Conservation (phyloP, 2,888 invertebrate genomes). For the Pandemis heparana region DNA sequence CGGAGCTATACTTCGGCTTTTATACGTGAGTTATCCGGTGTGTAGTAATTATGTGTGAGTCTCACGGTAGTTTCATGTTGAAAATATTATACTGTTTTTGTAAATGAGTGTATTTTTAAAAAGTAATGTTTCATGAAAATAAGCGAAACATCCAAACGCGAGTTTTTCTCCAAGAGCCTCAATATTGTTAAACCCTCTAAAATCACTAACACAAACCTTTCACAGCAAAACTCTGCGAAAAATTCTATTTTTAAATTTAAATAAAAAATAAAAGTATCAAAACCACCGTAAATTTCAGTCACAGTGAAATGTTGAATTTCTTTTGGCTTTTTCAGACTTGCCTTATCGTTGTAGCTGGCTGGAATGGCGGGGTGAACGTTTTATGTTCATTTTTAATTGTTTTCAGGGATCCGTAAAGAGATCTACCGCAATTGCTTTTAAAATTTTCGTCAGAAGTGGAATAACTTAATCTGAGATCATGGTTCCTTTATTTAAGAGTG, state of each 20-base stretch:
- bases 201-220: neutral
- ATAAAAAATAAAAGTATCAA: constrained; percentile 49
- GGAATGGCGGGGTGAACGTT: constrained; percentile 45
- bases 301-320: constrained; percentile 47
- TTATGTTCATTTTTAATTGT: constrained; percentile 41
- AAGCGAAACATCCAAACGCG: neutral
- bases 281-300: constrained; percentile 48
- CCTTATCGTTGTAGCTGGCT: constrained; percentile 44
- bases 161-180: neutral
- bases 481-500: neutral
- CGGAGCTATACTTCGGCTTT: too few relatives aligned
- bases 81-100: too few relatives aligned
- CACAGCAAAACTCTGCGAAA: constrained; percentile 12
- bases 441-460: neutral
- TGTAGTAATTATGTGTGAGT: too few relatives aligned
- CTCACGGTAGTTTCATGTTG: too few relatives aligned
- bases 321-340: constrained; percentile 44
- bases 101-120: too few relatives aligned
- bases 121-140: neutral
- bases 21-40: too few relatives aligned
- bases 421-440: neutral
- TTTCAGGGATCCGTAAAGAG: constrained; percentile 15
- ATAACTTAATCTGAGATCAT: too few relatives aligned
- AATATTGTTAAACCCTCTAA: neutral
- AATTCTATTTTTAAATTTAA: constrained; percentile 30